Base-by-base conservation (phyloP, 1,140 invertebrate species). In the Xylocopa sonorina region DNA sequence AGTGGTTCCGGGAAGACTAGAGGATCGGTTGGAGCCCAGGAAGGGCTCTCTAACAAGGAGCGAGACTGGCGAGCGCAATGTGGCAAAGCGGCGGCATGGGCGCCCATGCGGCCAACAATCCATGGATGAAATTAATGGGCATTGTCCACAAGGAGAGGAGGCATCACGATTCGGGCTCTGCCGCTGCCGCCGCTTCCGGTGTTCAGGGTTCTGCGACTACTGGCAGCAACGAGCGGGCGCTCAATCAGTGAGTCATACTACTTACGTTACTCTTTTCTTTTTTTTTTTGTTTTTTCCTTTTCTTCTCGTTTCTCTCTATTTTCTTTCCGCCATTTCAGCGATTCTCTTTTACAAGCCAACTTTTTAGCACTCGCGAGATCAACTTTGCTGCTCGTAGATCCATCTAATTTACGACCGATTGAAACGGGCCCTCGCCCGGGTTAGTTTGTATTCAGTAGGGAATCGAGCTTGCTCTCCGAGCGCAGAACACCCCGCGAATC, bases 61-160 rank as follows among this genome's bases (percentile, higher is more conserved):
- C 84, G 88, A 91, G 89, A 85, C 91, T 92, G 91, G 91, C 91
- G 90, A 92, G 91, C 87, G 91, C 94, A 92, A 96, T 96, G 96
- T 96, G 95, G 95, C 95, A 96, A 92, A 96, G 95, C 92, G 95
- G 95, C 83, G 95, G 96, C 91, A 95, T 96, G 94, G 95, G 95
- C 88, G 94, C 95, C 93, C 95, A 95, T 88, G 94, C 93, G 85
- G 93, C 93, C 88, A 96, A 96, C 94, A 96, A 96, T 92, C 96
- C 96, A 82, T 96, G 96, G 96, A 96, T 96, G 95, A 96, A 96
- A 89, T 93, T 96, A 68, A 96, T 96, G 96, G 96, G 96, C 82
- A 96, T 96, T 87, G 96, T 96, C 64, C 95, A 96, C 93, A 96
- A 96, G 92, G 95, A 96, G 89, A 91, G 95, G 67, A 92, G 95